phyloP scores from a whole-genome alignment of 2,888 invertebrate species.

The Caenorhabditis wallacei region DNA sequence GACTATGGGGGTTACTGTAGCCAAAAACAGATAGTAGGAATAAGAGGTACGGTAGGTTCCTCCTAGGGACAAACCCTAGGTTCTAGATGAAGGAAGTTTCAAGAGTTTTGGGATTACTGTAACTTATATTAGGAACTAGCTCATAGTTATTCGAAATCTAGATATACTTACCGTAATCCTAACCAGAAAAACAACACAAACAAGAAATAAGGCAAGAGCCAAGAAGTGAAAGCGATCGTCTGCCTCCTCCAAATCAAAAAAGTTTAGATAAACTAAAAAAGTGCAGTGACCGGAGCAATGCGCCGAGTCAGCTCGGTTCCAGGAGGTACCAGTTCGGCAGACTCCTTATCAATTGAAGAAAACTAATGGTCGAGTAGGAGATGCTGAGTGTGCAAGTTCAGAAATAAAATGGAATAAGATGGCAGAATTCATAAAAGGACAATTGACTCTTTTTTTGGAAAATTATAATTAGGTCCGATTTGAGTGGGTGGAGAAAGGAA shows the following conservation, averaged over 20 bases:
- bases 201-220: neutral
- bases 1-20: no score
- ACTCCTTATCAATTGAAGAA: constrained; percentile 25
- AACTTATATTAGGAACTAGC: no score
- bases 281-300: constrained; percentile 18
- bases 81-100: no score
- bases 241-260: neutral
- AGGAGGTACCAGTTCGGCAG: constrained; percentile 60
- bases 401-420: neutral
- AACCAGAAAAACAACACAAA: neutral
- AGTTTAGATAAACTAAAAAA: constrained; percentile 30
- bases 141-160: no score
- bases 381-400: constrained; percentile 38
- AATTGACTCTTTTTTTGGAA: neutral
- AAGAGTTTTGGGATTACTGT: no score
- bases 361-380: neutral
- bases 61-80: no score
- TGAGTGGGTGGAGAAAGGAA: no score
- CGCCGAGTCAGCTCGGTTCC: constrained; percentile 58
- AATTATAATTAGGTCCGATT: no score
- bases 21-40: no score
- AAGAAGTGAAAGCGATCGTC: constrained; percentile 8
- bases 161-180: neutral
- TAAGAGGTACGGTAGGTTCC: no score
- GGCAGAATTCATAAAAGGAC: constrained; percentile 26